phyloP scores from a whole-genome alignment of 92 coral and sea anemone species.

The Epizoanthus scotinus region DNA sequence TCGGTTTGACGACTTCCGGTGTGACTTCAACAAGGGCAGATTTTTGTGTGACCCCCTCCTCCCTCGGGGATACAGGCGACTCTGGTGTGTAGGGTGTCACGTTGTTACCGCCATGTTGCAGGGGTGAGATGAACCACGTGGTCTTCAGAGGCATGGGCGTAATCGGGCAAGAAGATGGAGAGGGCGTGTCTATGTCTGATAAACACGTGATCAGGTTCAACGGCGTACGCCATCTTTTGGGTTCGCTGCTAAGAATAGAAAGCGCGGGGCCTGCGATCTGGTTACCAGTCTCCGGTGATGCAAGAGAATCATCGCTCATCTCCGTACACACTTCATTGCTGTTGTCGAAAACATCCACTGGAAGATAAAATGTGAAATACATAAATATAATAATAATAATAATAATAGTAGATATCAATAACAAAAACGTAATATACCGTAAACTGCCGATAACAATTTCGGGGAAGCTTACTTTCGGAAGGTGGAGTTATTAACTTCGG shows the following conservation, averaged over 20 bases:
- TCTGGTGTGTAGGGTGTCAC: slow-evolving; percentile 38
- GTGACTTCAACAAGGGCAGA: slow-evolving; percentile 32
- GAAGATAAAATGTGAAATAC: not conserved
- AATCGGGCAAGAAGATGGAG: slow-evolving; percentile 60
- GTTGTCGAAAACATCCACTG: slow-evolving; percentile 38
- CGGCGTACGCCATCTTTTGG: slow-evolving; percentile 48
- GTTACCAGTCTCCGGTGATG: slow-evolving; percentile 29
- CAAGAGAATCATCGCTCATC: slow-evolving; percentile 31
- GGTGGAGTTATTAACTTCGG: no score
- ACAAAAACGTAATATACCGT: not conserved
- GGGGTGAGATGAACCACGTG: slow-evolving; percentile 65
- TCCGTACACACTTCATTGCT: not conserved
- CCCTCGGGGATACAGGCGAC: slow-evolving; percentile 8
- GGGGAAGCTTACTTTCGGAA: no score
- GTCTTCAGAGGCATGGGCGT: slow-evolving; percentile 71
- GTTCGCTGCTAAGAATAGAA: slow-evolving; percentile 21
- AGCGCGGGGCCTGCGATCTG: slow-evolving; percentile 5
- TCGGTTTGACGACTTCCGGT: not conserved
- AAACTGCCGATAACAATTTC: no score
- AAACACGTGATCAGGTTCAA: slow-evolving; percentile 45
- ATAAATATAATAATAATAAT: not conserved
- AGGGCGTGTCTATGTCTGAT: slow-evolving; percentile 72
- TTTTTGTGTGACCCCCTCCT: not conserved
- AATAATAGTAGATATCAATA: not conserved
- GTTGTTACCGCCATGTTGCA: slow-evolving; percentile 1